These are phyloP conservation scores for Sanderia malayensis DNA, from an alignment of 30 jellyfish, hydroid and myxozoan species.

Conservation along the genomic window DNA sequence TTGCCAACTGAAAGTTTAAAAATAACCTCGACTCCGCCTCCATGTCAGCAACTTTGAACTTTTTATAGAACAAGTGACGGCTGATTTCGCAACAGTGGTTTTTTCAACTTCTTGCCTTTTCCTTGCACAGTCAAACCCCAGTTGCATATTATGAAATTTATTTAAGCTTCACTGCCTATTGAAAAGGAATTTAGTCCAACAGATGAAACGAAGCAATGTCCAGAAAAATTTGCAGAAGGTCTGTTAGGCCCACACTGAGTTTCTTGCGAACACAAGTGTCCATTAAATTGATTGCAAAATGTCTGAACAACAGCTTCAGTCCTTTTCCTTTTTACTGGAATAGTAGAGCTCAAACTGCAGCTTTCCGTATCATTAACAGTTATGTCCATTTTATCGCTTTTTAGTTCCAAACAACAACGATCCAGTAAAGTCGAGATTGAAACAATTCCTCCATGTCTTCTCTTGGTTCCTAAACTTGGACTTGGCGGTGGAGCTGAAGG, in stretches of 20 bases:
- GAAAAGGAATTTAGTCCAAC: constrained; percentile 18
- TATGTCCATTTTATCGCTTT: constrained; percentile 56
- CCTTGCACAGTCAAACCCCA: no score
- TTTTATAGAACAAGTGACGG: no score
- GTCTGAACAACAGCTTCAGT: constrained; percentile 37
- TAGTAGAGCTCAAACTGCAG: constrained; percentile 6
- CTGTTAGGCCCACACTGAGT: constrained; percentile 55
- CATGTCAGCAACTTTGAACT: no score
- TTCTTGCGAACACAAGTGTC: constrained; percentile 24
- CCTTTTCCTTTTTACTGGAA: constrained; percentile 51
- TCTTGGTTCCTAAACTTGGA: constrained; percentile 74
- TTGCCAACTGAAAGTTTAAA: no score
- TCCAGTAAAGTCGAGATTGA: constrained; percentile 51
- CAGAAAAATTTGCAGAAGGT: constrained; percentile 19
- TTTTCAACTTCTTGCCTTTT: no score
- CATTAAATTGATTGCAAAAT: constrained; percentile 9
- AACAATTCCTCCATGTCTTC: constrained; percentile 39
- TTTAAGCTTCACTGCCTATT: constrained; percentile 50
- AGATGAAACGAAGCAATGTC: constrained; percentile 14
- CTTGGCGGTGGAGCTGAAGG: constrained; percentile 91
- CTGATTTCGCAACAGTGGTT: no score
- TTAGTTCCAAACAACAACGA: constrained; percentile 73
- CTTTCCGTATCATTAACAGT: constrained; percentile 15
- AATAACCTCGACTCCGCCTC: no score
- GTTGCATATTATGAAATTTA: not conserved